phyloP scores from a whole-genome alignment of 2,888 invertebrate genomes.

The Tipula vernalis region DNA sequence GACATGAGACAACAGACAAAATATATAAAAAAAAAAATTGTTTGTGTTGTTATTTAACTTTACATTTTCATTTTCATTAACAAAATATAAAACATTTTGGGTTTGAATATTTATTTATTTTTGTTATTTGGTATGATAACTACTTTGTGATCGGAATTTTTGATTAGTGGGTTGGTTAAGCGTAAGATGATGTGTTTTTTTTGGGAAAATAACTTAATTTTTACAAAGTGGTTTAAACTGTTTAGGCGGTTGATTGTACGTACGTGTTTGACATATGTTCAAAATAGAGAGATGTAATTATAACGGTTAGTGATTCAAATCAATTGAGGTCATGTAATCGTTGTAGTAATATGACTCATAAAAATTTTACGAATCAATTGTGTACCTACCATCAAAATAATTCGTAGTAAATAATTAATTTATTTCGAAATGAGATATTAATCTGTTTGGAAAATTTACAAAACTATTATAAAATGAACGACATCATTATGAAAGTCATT shows the following conservation, averaged over 20 bases:
- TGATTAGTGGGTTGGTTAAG: not conserved
- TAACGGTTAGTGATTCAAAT: not conserved
- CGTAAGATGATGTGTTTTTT: not conserved
- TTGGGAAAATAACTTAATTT: no score
- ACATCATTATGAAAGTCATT: no score
- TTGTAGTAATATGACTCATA: not conserved
- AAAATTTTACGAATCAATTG: not conserved
- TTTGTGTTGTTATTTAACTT: not conserved
- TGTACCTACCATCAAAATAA: not conserved
- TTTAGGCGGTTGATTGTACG: no score
- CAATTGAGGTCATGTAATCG: not conserved
- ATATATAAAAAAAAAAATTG: not conserved
- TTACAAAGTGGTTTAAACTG: no score
- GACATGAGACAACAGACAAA: not conserved
- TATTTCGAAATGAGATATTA: not conserved
- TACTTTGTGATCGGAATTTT: not conserved
- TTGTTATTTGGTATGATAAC: not conserved
- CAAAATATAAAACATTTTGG: not conserved
- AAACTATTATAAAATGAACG: not conserved
- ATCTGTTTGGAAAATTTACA: not conserved
- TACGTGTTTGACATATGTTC: not conserved
- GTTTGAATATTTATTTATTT: not conserved
- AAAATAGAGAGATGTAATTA: not conserved
- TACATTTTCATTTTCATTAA: not conserved
- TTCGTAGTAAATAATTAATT: not conserved